Conservation (phyloP, 2,888 invertebrate genomes). For the Pristionchus maxplancki region DNA sequence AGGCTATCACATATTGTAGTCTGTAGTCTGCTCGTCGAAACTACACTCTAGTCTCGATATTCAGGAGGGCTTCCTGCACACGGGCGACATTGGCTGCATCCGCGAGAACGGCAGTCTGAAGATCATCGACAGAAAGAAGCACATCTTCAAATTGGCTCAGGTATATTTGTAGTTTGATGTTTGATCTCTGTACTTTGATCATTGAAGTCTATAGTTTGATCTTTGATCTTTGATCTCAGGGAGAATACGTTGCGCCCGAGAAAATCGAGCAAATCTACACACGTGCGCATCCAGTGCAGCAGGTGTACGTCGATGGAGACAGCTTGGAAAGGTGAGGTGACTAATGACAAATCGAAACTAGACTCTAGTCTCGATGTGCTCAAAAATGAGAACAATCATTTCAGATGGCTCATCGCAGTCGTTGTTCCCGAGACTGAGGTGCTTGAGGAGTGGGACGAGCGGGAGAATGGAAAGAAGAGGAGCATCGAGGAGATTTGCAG, state of each 20-base stretch:
- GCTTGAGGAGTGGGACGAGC: conserved; percentile 86
- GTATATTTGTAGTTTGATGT: conserved; percentile 58
- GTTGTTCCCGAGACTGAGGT: conserved; percentile 96
- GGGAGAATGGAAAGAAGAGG: conserved; percentile 56
- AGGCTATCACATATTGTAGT: no score
- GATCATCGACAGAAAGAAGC: conserved; percentile 81
- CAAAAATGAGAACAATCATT: conserved; percentile 51
- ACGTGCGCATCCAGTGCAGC: conserved; percentile 63
- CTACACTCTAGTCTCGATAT: conserved; percentile 81
- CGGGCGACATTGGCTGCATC: conserved; percentile 74
- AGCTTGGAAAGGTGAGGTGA: conserved; percentile 49
- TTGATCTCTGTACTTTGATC: not conserved
- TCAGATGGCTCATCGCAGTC: conserved; percentile 92
- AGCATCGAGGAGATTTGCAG: conserved; percentile 65
- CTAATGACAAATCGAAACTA: conserved; percentile 60
- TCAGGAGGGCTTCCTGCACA: conserved; percentile 81
- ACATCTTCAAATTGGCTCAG: conserved; percentile 80
- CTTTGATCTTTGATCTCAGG: conserved; percentile 89
- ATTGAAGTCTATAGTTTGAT: conserved; percentile 78
- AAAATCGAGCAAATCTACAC: conserved; percentile 87
- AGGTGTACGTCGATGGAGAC: conserved; percentile 52
- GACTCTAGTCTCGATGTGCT: conserved; percentile 61
- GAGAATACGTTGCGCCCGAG: conserved; percentile 98
- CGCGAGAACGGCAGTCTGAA: conserved; percentile 79
- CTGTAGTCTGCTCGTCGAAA: not conserved